These are phyloP conservation scores for Lochmaea crataegi DNA, from an alignment of 2,888 invertebrate genomes.

Conservation along the genomic window DNA sequence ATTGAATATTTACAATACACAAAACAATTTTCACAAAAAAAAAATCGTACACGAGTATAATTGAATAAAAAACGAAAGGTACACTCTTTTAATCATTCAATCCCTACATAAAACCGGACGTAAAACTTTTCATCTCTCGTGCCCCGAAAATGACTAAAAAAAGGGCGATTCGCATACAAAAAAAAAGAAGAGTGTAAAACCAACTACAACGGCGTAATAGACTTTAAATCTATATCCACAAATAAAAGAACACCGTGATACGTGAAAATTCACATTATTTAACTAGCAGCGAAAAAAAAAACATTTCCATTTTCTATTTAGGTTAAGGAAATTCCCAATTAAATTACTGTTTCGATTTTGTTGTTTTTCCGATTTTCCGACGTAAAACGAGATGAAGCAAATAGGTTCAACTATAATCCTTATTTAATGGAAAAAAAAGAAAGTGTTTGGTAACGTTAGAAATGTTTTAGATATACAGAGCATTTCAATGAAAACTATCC, in stretches of 20 bases:
- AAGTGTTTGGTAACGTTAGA: neutral
- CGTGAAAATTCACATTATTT: slow-evolving; percentile 19
- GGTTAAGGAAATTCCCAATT: slow-evolving; percentile 8
- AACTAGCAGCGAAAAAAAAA: slow-evolving; percentile 7
- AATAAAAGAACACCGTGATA: slow-evolving; percentile 15
- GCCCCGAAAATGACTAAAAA: neutral
- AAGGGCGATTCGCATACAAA: neutral
- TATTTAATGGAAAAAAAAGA: slow-evolving; percentile 14
- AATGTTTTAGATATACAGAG: too few species aligned
- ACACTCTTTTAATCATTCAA: slow-evolving; percentile 1
- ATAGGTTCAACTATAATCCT: neutral
- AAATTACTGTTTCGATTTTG: slow-evolving; percentile 17
- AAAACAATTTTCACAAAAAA: too few species aligned
- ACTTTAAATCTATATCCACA: slow-evolving; percentile 21
- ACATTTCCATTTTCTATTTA: slow-evolving; percentile 18
- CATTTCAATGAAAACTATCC: too few species aligned
- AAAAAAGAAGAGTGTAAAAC: slow-evolving; percentile 6
- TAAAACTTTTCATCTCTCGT: slow-evolving; percentile 17
- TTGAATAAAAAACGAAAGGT: too few species aligned
- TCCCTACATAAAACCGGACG: slow-evolving; percentile 1
- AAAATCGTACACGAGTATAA: too few species aligned
- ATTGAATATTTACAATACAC: too few species aligned
- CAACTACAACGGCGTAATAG: slow-evolving; percentile 12
- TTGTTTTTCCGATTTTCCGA: neutral
- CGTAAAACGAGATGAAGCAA: slow-evolving; percentile 1